These are phyloP conservation scores for Drosophila quinaria DNA, from an alignment of 2,888 invertebrate genomes.

Conservation along the genomic window DNA sequence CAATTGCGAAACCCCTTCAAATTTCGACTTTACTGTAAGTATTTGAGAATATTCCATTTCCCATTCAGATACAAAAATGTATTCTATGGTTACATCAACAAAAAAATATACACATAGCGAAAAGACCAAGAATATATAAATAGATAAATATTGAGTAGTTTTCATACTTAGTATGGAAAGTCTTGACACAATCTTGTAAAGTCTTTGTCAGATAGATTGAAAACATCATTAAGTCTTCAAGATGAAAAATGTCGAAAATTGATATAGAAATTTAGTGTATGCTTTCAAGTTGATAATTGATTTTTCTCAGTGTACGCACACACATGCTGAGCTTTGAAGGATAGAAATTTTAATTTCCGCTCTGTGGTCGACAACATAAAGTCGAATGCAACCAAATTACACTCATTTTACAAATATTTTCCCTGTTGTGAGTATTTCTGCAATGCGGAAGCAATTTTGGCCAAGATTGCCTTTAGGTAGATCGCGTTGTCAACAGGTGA, in stretches of 20 bases:
- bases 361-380: constrained; percentile 46
- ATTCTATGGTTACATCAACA: neutral
- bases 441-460: constrained; percentile 5
- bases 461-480: constrained; percentile 18
- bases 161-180: too few species aligned
- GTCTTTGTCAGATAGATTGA: too few species aligned
- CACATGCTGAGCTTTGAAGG: constrained; percentile 18
- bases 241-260: too few species aligned
- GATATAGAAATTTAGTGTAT: neutral
- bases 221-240: too few species aligned
- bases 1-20: constrained; percentile 2
- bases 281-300: neutral
- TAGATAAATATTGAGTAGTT: too few species aligned
- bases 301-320: constrained; percentile 12
- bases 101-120: constrained; percentile 3
- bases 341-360: constrained; percentile 66
- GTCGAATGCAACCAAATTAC: constrained; percentile 32
- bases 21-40: constrained; percentile 40
- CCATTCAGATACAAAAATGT: neutral
- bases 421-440: neutral
- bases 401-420: constrained; percentile 19
- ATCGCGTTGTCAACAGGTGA: constrained; percentile 34
- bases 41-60: constrained; percentile 38
- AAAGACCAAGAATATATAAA: neutral
- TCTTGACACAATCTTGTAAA: too few species aligned